Evolutionary conservation across 2,888 invertebrate species (phyloP).

Genomic region (Ommatoiulus sabulosus): DNA sequence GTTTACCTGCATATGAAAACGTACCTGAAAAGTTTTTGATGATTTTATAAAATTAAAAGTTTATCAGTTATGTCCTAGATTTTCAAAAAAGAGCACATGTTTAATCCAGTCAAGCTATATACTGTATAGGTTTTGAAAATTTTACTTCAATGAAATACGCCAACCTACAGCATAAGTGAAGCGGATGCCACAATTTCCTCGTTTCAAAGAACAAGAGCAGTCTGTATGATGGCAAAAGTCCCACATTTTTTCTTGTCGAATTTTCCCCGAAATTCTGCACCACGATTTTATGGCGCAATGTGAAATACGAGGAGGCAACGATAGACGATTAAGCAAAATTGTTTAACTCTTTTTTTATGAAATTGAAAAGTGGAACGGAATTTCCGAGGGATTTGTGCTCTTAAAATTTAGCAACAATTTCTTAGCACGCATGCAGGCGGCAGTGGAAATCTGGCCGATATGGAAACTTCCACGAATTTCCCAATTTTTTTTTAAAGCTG

Average conservation of each 20-base stretch:
- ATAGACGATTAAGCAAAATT: neutral
- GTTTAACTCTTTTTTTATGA: conserved; percentile 15
- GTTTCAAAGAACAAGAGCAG: conserved; percentile 7
- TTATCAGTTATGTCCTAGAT: no score
- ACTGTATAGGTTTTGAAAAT: no score
- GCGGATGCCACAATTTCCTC: conserved; percentile 24
- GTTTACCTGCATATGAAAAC: no score
- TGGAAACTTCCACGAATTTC: conserved; percentile 1
- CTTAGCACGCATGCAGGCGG: neutral
- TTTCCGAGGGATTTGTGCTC: conserved; percentile 21
- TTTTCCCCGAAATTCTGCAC: neutral
- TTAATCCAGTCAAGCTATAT: no score
- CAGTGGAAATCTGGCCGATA: neutral
- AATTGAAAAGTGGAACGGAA: conserved; percentile 9
- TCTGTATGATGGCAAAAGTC: conserved; percentile 14
- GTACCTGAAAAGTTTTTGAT: no score
- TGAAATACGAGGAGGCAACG: neutral
- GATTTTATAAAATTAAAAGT: no score
- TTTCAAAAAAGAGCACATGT: no score
- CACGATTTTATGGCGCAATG: neutral
- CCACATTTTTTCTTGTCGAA: neutral
- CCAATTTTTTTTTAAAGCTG: neutral
- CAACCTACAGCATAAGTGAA: neutral
- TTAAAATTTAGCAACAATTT: neutral
- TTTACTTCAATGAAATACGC: neutral